phyloP scores from a whole-genome alignment of 1,140 invertebrate genomes.

The Psilanteris sp. region DNA sequence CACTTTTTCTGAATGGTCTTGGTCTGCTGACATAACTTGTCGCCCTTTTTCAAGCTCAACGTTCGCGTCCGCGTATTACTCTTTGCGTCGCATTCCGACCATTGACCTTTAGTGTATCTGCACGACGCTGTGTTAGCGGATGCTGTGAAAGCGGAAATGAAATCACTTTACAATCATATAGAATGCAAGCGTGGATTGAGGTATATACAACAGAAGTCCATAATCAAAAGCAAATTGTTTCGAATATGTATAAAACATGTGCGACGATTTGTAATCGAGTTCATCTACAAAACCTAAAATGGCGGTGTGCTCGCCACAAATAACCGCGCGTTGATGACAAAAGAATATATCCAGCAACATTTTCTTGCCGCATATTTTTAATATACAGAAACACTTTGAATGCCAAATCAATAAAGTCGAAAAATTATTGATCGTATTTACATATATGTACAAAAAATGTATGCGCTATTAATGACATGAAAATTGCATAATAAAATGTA shows the following conservation, averaged over 20 bases:
- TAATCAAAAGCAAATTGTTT: conserved; percentile 53
- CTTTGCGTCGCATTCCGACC: conserved; percentile 91
- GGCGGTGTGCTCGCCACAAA: not conserved
- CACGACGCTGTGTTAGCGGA: conserved; percentile 80
- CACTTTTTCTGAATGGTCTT: conserved; percentile 95
- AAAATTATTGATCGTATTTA: no score
- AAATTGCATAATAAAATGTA: no score
- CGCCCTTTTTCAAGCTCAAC: conserved; percentile 90
- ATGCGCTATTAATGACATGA: no score
- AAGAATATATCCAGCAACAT: no score
- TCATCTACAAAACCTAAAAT: conserved; percentile 1
- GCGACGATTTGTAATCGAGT: conserved; percentile 7
- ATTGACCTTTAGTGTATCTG: conserved; percentile 89
- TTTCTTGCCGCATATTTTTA: no score
- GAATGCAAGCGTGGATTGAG: conserved; percentile 50
- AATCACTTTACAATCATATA: conserved; percentile 63
- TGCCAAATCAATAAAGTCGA: no score
- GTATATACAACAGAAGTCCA: conserved; percentile 25
- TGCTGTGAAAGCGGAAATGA: conserved; percentile 69
- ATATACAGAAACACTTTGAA: no score
- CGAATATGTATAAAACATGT: conserved; percentile 20
- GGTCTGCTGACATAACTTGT: conserved; percentile 87
- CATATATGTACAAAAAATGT: no score
- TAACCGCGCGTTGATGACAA: no score
- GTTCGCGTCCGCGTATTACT: conserved; percentile 89